Base-by-base conservation (phyloP, 2,888 invertebrate species). In the Noctua janthe region DNA sequence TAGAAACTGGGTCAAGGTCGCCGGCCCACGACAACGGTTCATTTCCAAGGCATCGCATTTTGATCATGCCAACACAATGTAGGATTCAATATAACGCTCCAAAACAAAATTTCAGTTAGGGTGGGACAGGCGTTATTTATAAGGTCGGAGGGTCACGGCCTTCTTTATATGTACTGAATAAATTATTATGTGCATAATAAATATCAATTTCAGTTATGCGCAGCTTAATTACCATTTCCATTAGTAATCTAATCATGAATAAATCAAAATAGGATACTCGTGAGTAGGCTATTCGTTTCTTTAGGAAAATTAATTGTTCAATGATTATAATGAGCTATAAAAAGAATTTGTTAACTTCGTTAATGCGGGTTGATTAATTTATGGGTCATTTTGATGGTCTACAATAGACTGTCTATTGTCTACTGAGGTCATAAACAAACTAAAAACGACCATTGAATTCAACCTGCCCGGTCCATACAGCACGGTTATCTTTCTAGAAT, bases 1-100 rank as follows among this genome's bases (percentile, higher is more conserved):
- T 81, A 84, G 76, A 74, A 81, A 88, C 80, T 80, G 81, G 89
- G 93, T 91, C 93, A 93, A 92, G 93, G 92, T 75, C 91, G 88
- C 79, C 79, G 74, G 72, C 82, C 84, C 87, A 85, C 82, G 81
- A 81, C 77, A 83, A 80, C 87, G 84, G 86, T 84, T 79, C 81
- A 88, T 86, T 86, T 87, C 81, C 87, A 86, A 89, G 88, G 87
- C 82, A 87, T 87, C 87, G 82, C 85, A 89, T 89, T 89, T 86
- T 87, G 78, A 83, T 82, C 78, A 87, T 83, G 85, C 81, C 87
- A 89, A 83, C 85, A 88, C 75, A 82, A 81, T 82, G 70, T 85
- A 69, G 69, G n/a, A 71, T 82, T 80, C 66, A 88, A 82, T 89
- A 78, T 67, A 75, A 79, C 75, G 74, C 56, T 74, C 56, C 49